Evolutionary conservation across 2,888 invertebrate genomes (phyloP).

Genomic region (Phortica okadai): DNA sequence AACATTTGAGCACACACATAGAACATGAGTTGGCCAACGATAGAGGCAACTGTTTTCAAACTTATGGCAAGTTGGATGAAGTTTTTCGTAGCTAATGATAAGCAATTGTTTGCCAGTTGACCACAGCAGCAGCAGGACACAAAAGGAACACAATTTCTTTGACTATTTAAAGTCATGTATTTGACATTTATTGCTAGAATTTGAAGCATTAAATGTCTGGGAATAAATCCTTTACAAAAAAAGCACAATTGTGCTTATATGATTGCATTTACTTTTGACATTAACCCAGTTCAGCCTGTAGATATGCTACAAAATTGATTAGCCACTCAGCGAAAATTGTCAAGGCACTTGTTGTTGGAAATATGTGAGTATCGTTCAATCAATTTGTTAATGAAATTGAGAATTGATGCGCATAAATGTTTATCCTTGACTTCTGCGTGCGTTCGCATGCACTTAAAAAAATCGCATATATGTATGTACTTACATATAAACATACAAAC

Average conservation of each 20-base stretch:
- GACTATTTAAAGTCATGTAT: constrained; percentile 5
- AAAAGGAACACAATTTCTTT: neutral
- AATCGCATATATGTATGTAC: no score
- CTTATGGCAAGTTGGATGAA: neutral
- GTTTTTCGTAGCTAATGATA: constrained; percentile 24
- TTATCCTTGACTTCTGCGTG: neutral
- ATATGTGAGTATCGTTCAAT: neutral
- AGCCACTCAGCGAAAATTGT: constrained; percentile 19
- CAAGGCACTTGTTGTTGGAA: constrained; percentile 1
- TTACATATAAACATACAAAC: neutral
- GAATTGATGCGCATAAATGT: no score
- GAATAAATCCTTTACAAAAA: neutral
- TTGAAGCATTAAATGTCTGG: neutral
- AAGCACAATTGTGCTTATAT: neutral
- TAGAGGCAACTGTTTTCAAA: neutral
- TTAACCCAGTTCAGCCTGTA: neutral
- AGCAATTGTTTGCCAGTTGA: constrained; percentile 22
- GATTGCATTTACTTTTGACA: neutral
- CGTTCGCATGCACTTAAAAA: neutral
- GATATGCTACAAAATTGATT: constrained; percentile 24
- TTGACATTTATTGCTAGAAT: neutral
- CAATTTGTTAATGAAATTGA: constrained; percentile 24
- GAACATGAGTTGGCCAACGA: neutral
- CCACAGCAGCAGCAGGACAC: neutral
- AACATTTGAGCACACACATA: neutral